Evolutionary conservation across 2,113 vertebrate species (phyloP).

Genomic region (Neoarius graeffei): DNA sequence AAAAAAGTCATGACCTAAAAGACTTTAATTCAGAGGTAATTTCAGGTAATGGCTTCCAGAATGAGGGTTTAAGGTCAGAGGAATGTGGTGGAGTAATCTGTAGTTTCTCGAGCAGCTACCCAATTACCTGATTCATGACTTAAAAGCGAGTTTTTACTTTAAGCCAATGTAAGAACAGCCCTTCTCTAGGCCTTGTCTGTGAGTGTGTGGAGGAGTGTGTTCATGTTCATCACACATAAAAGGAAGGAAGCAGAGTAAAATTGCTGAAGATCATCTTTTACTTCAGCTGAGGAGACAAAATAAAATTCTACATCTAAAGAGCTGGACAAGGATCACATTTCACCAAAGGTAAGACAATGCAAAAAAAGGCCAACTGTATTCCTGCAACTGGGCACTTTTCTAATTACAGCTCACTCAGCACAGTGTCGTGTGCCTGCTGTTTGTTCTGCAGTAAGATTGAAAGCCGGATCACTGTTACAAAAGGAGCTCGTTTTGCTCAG

Average conservation of each 20-base stretch:
- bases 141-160: conserved; percentile 21
- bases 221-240: background rate
- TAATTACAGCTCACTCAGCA: conserved; percentile 9
- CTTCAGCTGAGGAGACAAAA: conserved; percentile 19
- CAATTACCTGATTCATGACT: conserved; percentile 5
- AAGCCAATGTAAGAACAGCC: background rate
- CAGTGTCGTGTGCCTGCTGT: background rate
- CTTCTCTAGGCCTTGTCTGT: background rate
- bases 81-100: conserved; percentile 58
- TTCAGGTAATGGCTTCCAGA: conserved; percentile 71
- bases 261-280: background rate
- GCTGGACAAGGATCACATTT: background rate
- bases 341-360: background rate
- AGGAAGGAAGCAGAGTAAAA: background rate
- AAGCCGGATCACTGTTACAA: conserved; percentile 31
- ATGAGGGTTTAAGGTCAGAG: conserved; percentile 55
- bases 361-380: background rate
- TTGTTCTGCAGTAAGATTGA: background rate
- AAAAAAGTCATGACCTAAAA: background rate
- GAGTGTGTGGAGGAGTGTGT: background rate
- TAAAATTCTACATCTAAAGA: conserved; percentile 3
- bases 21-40: conserved; percentile 61
- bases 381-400: conserved; percentile 23
- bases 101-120: conserved; percentile 21
- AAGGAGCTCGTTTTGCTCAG: conserved; percentile 26